Conservation (phyloP, 2,888 invertebrate genomes). For the Oithona nana region DNA sequence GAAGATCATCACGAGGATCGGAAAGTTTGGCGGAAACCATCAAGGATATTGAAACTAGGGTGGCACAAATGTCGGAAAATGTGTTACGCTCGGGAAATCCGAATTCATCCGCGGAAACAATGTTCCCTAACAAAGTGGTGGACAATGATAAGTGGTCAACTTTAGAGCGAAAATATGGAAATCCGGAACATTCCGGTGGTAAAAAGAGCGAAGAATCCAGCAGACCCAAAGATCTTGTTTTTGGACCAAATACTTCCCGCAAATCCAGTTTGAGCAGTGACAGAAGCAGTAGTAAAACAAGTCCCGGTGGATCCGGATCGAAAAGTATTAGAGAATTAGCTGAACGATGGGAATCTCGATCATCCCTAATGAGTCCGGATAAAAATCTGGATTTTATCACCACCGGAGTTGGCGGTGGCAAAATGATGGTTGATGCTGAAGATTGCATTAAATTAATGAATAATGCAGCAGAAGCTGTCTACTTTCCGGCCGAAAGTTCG, state of each 20-base stretch:
- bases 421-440: background rate
- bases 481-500: background rate
- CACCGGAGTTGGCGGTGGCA: background rate
- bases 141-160: conserved; percentile 3
- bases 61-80: background rate
- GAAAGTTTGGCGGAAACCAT: background rate
- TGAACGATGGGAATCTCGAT: conserved; percentile 27
- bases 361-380: conserved; percentile 18
- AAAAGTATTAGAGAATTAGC: conserved; percentile 26
- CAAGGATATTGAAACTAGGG: background rate
- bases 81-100: background rate
- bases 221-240: background rate
- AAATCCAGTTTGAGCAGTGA: conserved; percentile 20
- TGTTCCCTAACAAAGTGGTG: background rate
- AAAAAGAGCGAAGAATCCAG: background rate
- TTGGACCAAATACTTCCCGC: background rate
- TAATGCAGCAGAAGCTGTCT: background rate
- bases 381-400: background rate
- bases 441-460: too few species aligned
- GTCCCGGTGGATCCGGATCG: background rate
- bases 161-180: background rate
- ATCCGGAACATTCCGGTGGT: background rate
- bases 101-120: background rate
- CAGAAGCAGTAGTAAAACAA: conserved; percentile 19
- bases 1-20: background rate